Percentiles rank a stretch among this genome's conserved stretches.
These are phyloP conservation scores for Acropternis orthonyx DNA, from an alignment of 2,797 vertebrate genomes.

Conservation along the genomic window DNA sequence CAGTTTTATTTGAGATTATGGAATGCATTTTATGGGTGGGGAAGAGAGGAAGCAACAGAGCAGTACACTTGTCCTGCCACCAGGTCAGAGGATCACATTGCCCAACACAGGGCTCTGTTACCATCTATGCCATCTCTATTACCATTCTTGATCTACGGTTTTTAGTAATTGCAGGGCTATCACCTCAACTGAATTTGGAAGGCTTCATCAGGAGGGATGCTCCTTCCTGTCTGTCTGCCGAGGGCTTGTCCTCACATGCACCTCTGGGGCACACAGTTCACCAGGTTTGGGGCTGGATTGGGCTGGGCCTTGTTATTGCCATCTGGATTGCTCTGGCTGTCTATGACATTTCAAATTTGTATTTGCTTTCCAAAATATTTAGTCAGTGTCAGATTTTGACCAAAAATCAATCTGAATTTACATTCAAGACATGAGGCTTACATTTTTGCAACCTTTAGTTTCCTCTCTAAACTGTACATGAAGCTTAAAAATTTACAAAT, in stretches of 20 bases:
- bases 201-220: background rate
- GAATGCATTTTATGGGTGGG: background rate
- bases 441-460: background rate
- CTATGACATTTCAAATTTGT: background rate
- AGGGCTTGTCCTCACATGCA: background rate
- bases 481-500: background rate
- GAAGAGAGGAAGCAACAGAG: background rate
- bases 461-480: background rate
- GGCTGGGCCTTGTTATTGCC: accelerated
- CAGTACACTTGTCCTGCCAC: background rate
- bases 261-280: background rate
- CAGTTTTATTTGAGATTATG: background rate
- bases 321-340: background rate
- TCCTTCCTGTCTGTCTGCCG: background rate
- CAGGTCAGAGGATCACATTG: background rate
- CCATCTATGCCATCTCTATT: accelerated
- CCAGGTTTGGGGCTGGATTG: background rate
- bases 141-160: accelerated
- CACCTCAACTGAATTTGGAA: background rate
- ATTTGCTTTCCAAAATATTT: background rate
- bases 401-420: background rate
- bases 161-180: background rate
- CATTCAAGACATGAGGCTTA: background rate
- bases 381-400: background rate
- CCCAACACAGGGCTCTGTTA: background rate